phyloP scores from a whole-genome alignment of 2,797 vertebrate species.

The Vultur gryphus region DNA sequence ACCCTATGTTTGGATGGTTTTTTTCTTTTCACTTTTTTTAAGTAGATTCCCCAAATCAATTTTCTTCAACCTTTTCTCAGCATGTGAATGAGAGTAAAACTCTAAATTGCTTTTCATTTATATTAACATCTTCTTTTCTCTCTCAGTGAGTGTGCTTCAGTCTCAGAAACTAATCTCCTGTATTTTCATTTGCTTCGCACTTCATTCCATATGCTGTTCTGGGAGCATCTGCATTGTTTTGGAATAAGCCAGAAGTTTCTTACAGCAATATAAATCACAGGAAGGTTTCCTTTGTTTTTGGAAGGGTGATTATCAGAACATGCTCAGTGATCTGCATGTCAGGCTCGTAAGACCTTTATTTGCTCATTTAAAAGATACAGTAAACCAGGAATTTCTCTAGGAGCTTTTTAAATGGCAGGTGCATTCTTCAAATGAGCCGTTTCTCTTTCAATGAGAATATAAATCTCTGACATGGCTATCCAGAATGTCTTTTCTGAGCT shows the following conservation, averaged over 20 bases:
- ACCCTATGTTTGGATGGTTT: neutral
- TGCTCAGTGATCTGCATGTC: neutral
- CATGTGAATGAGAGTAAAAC: neutral
- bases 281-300: neutral
- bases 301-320: neutral
- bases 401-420: neutral
- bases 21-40: neutral
- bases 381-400: neutral
- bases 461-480: neutral
- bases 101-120: slow-evolving; percentile 20
- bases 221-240: neutral
- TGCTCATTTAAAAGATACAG: neutral
- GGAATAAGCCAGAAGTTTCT: neutral
- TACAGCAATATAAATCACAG: neutral
- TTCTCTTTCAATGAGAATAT: neutral
- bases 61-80: neutral
- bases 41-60: neutral
- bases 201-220: neutral
- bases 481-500: neutral
- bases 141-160: neutral
- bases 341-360: neutral
- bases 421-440: neutral
- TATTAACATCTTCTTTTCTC: neutral
- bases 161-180: neutral
- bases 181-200: neutral